Conservation (phyloP, 92 coral and sea anemone species). For the Siderastrea siderea region DNA sequence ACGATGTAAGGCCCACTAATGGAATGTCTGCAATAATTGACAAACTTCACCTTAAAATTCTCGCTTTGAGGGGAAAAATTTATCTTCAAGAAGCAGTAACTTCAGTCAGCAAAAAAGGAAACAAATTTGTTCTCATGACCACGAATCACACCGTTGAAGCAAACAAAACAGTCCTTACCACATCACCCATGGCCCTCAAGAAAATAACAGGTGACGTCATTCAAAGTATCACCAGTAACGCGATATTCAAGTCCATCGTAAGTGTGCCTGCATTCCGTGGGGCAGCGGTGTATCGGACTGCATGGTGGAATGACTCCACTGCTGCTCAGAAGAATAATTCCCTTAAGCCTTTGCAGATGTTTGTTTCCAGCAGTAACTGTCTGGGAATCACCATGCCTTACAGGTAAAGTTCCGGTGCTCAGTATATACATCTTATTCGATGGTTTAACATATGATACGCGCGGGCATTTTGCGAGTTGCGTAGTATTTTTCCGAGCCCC, state of each 20-base stretch:
- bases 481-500: no score
- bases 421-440: no score
- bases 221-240: slow-evolving; percentile 5
- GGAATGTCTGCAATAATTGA: slow-evolving; percentile 21
- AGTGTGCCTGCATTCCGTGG: slow-evolving; percentile 48
- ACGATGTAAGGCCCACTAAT: neutral
- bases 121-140: slow-evolving; percentile 25
- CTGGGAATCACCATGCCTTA: slow-evolving; percentile 56
- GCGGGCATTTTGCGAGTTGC: no score
- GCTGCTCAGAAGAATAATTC: slow-evolving; percentile 17
- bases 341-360: slow-evolving; percentile 10
- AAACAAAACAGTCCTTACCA: slow-evolving; percentile 20
- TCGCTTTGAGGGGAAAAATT: neutral
- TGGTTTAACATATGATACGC: no score
- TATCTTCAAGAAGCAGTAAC: slow-evolving; percentile 20
- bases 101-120: slow-evolving; percentile 1
- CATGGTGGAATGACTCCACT: slow-evolving; percentile 38
- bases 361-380: slow-evolving; percentile 37
- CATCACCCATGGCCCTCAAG: slow-evolving; percentile 26
- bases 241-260: slow-evolving; percentile 39
- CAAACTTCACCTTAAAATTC: neutral
- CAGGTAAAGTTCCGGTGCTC: slow-evolving; percentile 5
- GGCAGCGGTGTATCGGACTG: slow-evolving; percentile 35
- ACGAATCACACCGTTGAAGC: slow-evolving; percentile 22
- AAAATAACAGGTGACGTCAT: slow-evolving; percentile 32